These are phyloP conservation scores for Paracentrotus lividus DNA, from an alignment of 53 echinoderm and acorn worm genomes.

Conservation along the genomic window DNA sequence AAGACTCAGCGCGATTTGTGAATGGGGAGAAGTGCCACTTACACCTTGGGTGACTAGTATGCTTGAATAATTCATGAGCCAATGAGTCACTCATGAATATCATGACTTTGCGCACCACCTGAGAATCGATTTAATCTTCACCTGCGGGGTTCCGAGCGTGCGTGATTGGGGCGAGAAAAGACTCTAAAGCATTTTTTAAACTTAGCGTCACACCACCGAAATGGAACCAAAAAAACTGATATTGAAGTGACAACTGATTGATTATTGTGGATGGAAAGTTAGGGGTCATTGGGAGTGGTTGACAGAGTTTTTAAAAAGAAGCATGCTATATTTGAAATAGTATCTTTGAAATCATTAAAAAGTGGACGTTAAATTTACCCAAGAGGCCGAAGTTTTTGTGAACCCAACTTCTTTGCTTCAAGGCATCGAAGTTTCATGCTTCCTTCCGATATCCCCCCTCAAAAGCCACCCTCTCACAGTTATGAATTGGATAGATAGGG, in stretches of 20 bases:
- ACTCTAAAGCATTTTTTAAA: no score
- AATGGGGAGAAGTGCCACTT: constrained; percentile 1
- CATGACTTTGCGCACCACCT: constrained; percentile 38
- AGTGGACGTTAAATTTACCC: neutral
- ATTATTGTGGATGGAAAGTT: no score
- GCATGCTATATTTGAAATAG: no score
- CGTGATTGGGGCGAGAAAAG: neutral
- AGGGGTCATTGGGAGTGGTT: no score
- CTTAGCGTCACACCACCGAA: no score
- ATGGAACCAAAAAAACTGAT: no score
- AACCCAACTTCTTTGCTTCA: neutral
- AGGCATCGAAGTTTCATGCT: neutral
- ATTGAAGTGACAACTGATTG: no score
- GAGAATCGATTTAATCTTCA: constrained; percentile 20
- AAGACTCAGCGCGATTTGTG: constrained; percentile 12
- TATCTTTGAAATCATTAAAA: no score
- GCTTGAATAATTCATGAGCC: constrained; percentile 50
- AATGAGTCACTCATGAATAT: constrained; percentile 59
- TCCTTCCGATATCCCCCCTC: neutral
- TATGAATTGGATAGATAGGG: neutral
- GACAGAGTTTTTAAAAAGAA: no score
- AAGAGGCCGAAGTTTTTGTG: neutral
- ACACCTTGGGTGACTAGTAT: constrained; percentile 12
- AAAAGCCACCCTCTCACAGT: no score
- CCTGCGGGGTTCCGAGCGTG: neutral